Base-by-base conservation (phyloP, 1,140 invertebrate genomes). In the Coenobita brevimanus region DNA sequence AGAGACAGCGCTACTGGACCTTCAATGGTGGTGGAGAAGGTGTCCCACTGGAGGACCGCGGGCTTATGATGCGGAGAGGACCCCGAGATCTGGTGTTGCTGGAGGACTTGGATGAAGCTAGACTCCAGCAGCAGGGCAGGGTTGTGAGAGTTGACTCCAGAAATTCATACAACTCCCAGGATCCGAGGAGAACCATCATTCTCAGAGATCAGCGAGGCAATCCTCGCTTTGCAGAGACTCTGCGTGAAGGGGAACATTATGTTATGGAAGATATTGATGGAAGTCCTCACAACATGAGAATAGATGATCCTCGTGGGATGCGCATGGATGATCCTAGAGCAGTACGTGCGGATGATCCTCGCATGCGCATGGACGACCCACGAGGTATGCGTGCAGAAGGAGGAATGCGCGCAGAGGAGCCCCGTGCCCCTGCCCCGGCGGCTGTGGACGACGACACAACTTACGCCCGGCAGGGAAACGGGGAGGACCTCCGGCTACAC, bases 1-100 rank as follows among this genome's bases (percentile, higher is more conserved):
- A 92, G 82, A 94, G 95, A 78, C 95, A 94, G 90, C 93, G 94
- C 83, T 94, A 95, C 87, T 96, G 95, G 95, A 95, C 95, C 91
- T 96, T 96, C 91, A 96, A 95, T 50, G 87, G 81, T 60, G 67
- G 78, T 41, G 73, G 67, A 46, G 85, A 82, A 30, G 79, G 62
- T 36, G 75, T 54, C 17, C n/a, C 67, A 92, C 91, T 93, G 93
- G 76, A 89, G 30, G 75, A 89, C 60, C 64, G 82, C 60, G 62
- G 64, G 57, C 57, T 84, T 10, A 71, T 84, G 82, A n/a, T 33
- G 17, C 83, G 79, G 6, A 69, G 82, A 17, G 79, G 83, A 3
- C 82, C 82, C 0, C 79, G 90, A n/a, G 86, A 90, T 24, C 67
- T 79, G 83, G 57, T 89, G 38, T 67, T 73, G 38, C 38, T 89